Evolutionary conservation across 2,888 invertebrate species (phyloP), one percentile per base, ranked within the genome.

Genomic region (Scaptomyza polygonia): DNA sequence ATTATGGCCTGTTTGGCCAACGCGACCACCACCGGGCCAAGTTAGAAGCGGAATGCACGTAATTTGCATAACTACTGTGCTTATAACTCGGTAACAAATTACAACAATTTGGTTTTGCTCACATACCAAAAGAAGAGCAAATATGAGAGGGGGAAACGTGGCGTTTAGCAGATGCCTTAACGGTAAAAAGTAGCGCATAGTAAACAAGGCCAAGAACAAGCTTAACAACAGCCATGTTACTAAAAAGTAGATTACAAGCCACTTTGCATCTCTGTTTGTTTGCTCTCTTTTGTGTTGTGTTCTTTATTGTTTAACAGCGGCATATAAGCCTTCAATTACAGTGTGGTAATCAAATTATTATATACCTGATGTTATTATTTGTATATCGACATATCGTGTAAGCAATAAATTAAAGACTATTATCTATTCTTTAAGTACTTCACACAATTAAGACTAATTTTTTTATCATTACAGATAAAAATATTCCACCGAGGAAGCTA

Each of bases 51-150:
- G 45, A 44, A 55, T 49, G 40, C 49, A 53, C 72, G 59, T 63
- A 85, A 82, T 82, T 82, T 82, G 79, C 82, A 82, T 82, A 82
- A 85, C 82, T 82, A 74, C 78, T 71, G 69, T 77, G 85, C 77
- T 70, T 74, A 77, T 82, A 70, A 74, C 79, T 72, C 67, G 65
- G 72, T 82, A 79, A 82, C 82, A 82, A 82, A 82, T 82, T 82
- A 85, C 85, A 82, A 82, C 85, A 85, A 85, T 85, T 82, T 76
- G 54, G 65, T 45, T 44, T 63, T 66, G 67, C 59, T 67, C 68
- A 75, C 75, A 80, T 78, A 51, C 78, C 67, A 58, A 56, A 30
- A 18, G 45, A 40, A 7, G 49, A 11, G 21, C 9, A 18, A 5
- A 48, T 56, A 40, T 36, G 39, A n/a, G 36, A 42, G 36, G 57